Evolutionary conservation across 2,113 vertebrate species (phyloP), one percentile per base, ranked within the genome.

Genomic region (Charadrius vociferus): DNA sequence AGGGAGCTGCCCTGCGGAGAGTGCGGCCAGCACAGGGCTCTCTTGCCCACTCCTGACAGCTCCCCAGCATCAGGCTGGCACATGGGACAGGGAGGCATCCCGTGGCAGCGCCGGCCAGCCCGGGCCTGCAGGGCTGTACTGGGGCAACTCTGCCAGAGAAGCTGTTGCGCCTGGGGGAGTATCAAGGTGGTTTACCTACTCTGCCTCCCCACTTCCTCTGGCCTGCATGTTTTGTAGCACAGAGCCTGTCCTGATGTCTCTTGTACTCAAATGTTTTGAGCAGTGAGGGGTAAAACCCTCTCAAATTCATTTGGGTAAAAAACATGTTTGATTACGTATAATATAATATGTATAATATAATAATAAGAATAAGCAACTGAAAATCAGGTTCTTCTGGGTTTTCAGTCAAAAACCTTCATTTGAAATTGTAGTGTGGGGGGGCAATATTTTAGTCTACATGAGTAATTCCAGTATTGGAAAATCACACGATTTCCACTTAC

Each of bases 41-140:
- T n/a, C 13, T 24, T 70, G 24, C 36, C 59, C 12, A 0, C 39
- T 66, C 29, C 45, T 1, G 1, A 58, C 20, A 32, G 63, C 13
- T 2, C 23, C 23, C 18, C 23, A 36, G 26, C 18, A 9, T 29
- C 43, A 37, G 49, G 32, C 32, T 56, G n/a, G 23, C 23, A 47
- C 4, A 17, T 53, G 41, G 72, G 62, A 7, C 19, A 15, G 62
- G 29, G 39, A 50, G 52, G 27, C 2, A 1, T 26, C 29, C 26
- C 2, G 1, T 3, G 4, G 50, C 41, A 70, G 6, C 8, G 5
- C 32, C 2, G 0, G 59, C 29, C 49, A 62, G 19, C 37, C 36
- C 4, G 5, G 39, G 50, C 34, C 45, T 56, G 50, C 41, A 39
- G 61, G 34, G 36, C 30, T 74, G 20, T 17, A 7, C 61, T 59